Conservation (phyloP, 2,797 vertebrate species). For the Schizopygopsis malacanthus region DNA sequence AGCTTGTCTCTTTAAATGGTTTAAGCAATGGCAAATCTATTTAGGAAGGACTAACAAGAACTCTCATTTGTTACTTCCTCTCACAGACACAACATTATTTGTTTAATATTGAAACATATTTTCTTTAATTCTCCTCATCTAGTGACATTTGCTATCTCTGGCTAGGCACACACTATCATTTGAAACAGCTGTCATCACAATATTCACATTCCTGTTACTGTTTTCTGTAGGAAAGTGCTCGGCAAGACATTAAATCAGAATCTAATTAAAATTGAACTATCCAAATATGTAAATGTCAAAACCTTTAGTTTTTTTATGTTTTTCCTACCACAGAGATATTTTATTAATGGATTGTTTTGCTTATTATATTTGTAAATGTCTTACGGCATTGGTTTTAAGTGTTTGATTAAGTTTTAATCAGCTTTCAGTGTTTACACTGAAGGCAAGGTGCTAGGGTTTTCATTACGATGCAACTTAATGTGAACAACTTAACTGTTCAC, state of each 20-base stretch:
- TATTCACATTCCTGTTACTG: background rate
- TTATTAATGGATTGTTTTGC: background rate
- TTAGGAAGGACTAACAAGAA: slow-evolving; percentile 24
- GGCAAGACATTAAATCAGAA: background rate
- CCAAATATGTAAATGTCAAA: slow-evolving; percentile 1
- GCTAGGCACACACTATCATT: background rate
- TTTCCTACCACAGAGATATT: background rate
- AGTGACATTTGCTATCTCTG: background rate
- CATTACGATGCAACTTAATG: background rate
- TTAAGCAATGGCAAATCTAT: slow-evolving; percentile 43
- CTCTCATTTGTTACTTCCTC: slow-evolving; percentile 6
- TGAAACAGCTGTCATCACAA: background rate
- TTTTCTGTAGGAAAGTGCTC: background rate
- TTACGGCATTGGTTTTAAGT: background rate
- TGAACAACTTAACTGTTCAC: background rate
- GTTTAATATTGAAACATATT: slow-evolving; percentile 5
- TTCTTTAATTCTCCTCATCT: slow-evolving; percentile 1
- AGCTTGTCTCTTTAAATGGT: slow-evolving; percentile 41
- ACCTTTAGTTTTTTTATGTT: background rate
- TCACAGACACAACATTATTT: background rate
- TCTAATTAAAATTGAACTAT: slow-evolving; percentile 10
- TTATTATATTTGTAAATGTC: background rate
- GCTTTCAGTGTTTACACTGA: background rate
- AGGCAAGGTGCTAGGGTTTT: background rate
- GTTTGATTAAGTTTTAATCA: background rate